Base-by-base conservation (phyloP, 2,797 vertebrate species). In the Hirundo rustica region DNA sequence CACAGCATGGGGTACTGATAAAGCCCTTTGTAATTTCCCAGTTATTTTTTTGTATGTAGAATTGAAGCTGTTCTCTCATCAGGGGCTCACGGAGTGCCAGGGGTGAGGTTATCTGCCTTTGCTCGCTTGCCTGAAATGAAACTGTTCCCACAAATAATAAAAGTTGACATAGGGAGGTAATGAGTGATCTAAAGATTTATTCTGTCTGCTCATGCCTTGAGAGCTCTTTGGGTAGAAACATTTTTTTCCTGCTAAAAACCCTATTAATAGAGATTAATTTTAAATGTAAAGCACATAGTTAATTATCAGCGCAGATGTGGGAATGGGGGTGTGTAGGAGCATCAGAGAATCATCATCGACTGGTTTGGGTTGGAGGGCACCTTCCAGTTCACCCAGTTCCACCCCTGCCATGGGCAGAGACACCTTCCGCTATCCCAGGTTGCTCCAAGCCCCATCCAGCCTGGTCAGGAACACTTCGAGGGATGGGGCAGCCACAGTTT, bases 391-490 rank as follows among this genome's bases (percentile, higher is more conserved):
- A 55, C 50, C 32, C 42, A 7, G 4, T 88, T 50, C 34, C 54
- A 44, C 2, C 38, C 40, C 30, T 34, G 7, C 30, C 22, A 6
- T 5, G 13, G n/a, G 3, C 45, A 76, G 29, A 7, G 27, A 10
- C 44, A 47, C 15, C 38, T 58, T 11, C 30, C 38, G 6, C 58
- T 10, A 1, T 0, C 1, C 45, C n/a, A 53, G 21, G 4, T 0
- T 34, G 16, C 7, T 54, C 40, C 25, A 57, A 76, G 9, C 36
- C 19, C 22, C 0, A 0, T 76, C 44, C 29, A 36, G 0, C 15
- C 53, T 66, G 53, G 8, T 26, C 19, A 42, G 32, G 80, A 0
- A 25, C 34, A 25, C 19, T 66, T 7, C 13, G n/a, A 47, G 45
- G 18, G 10, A 20, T 23, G 26, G 40, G 13, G 5, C 65, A 77